A percentile compares a stretch with the other conserved stretches of the same genome.
These are phyloP conservation scores for Machaerirhynchus nigripectus DNA, from an alignment of 2,113 vertebrate species.

Conservation along the genomic window DNA sequence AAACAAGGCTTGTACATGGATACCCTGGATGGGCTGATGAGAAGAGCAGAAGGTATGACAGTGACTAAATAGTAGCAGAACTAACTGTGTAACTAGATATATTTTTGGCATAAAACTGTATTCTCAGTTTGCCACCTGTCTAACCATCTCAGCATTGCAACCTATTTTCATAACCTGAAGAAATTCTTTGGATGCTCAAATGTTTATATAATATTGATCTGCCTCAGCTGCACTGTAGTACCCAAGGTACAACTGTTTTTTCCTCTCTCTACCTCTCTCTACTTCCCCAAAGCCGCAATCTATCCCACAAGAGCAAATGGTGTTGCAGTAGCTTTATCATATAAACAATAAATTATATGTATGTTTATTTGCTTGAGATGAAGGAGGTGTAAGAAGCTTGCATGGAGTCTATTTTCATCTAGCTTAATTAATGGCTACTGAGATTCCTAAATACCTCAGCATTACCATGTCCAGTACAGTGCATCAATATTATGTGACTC, in stretches of 20 bases:
- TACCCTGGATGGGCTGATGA: not conserved
- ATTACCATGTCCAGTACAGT: not conserved
- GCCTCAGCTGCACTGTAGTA: not conserved
- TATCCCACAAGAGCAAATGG: not conserved
- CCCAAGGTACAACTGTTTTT: accelerated
- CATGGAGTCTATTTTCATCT: not conserved
- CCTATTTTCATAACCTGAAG: conserved; percentile 10
- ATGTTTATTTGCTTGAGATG: not conserved
- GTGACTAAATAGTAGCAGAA: not conserved
- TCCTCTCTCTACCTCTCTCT: not conserved
- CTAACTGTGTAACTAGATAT: not conserved
- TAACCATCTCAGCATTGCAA: conserved; percentile 56
- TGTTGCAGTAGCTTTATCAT: not conserved
- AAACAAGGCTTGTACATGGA: not conserved
- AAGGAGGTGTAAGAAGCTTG: not conserved
- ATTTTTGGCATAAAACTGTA: conserved; percentile 38
- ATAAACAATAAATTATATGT: not conserved
- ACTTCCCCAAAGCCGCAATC: not conserved
- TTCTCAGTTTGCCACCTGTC: conserved; percentile 68
- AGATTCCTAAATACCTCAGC: not conserved
- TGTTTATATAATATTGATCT: not conserved
- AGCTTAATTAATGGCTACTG: not conserved
- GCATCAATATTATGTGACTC: not conserved
- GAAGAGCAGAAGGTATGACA: not conserved
- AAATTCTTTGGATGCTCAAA: not conserved